A percentile compares a stretch with the other conserved stretches of the same genome.
phyloP scores from a whole-genome alignment of 2,888 invertebrate genomes.

The Philereme transversata region DNA sequence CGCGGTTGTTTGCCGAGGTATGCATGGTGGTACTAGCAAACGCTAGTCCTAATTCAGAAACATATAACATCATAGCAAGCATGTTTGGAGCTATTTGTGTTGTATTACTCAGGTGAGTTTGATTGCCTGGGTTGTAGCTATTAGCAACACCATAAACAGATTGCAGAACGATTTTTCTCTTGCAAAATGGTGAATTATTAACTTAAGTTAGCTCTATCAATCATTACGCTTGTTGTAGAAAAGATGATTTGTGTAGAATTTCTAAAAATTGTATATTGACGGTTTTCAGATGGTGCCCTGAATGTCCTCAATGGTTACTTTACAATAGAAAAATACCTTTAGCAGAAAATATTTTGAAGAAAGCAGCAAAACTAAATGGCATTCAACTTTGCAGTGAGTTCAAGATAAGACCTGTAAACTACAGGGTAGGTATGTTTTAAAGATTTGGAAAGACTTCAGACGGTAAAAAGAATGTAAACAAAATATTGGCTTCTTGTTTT shows the following conservation, averaged over 20 bases:
- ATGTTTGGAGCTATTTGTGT: conserved; percentile 51
- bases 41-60: conserved; percentile 61
- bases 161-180: no score
- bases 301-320: conserved; percentile 77
- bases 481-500: conserved; percentile 44
- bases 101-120: conserved; percentile 54
- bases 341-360: conserved; percentile 63
- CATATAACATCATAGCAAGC: conserved; percentile 60
- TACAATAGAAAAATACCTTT: conserved; percentile 60
- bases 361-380: conserved; percentile 63
- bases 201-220: no score
- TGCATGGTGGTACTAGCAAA: conserved; percentile 64
- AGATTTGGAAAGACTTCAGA: no score
- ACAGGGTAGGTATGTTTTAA: conserved; percentile 68
- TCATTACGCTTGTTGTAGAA: no score
- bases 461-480: conserved; percentile 25
- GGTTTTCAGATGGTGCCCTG: conserved; percentile 64
- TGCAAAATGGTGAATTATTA: no score
- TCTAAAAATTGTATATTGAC: not conserved
- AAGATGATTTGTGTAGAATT: no score
- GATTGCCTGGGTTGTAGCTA: not conserved
- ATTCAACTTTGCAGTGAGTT: conserved; percentile 65
- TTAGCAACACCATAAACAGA: conserved; percentile 7
- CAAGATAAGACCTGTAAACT: conserved; percentile 75
- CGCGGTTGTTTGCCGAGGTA: conserved; percentile 57